phyloP scores from a whole-genome alignment of 2,888 invertebrate genomes.

The Lepidocyrtinus sp. region DNA sequence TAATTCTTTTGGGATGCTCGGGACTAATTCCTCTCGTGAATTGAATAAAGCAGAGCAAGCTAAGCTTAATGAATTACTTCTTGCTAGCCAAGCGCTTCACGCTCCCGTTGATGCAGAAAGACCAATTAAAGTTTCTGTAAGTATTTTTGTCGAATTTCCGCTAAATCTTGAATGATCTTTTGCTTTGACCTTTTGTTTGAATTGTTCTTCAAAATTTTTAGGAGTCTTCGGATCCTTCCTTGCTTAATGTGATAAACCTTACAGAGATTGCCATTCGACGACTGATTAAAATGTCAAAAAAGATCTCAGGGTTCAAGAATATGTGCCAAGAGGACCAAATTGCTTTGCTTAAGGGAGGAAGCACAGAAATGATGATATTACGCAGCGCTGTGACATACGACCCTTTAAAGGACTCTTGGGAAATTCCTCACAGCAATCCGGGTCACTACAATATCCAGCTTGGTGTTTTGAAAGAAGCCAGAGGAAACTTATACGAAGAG shows the following conservation, averaged over 20 bases:
- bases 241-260: slow-evolving; percentile 89
- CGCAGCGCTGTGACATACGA: slow-evolving; percentile 94
- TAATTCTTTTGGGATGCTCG: slow-evolving; percentile 79
- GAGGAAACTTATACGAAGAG: slow-evolving; percentile 90
- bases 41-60: slow-evolving; percentile 87
- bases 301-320: slow-evolving; percentile 85
- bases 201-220: slow-evolving; percentile 7
- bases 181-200: slow-evolving; percentile 8
- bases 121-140: slow-evolving; percentile 65
- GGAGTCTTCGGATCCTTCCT: slow-evolving; percentile 72
- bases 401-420: slow-evolving; percentile 90
- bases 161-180: neutral
- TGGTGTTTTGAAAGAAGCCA: slow-evolving; percentile 91
- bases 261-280: slow-evolving; percentile 93
- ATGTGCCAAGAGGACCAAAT: slow-evolving; percentile 97
- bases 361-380: slow-evolving; percentile 96
- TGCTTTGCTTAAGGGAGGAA: slow-evolving; percentile 90
- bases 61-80: slow-evolving; percentile 86
- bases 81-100: slow-evolving; percentile 88
- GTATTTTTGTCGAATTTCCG: slow-evolving; percentile 10
- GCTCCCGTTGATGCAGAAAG: slow-evolving; percentile 87
- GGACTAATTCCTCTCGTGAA: slow-evolving; percentile 74
- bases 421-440: slow-evolving; percentile 77
- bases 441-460: slow-evolving; percentile 84
- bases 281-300: slow-evolving; percentile 77